Evolutionary conservation across 2,888 invertebrate genomes (phyloP).

Genomic region (Diogma glabrata): DNA sequence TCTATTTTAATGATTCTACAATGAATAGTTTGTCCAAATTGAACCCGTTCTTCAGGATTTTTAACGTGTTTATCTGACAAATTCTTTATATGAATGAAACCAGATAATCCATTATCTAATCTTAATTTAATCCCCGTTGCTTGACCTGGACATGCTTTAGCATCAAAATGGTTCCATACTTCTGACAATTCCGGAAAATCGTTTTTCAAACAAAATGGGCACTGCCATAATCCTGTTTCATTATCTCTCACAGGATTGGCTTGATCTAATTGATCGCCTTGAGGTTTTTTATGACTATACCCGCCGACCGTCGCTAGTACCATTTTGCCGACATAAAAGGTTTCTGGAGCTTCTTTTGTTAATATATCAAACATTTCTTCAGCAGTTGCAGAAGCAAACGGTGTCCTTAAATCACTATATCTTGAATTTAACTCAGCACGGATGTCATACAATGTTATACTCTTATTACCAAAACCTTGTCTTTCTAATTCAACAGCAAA

Average conservation of each 20-base stretch:
- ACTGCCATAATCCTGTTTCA: conserved; percentile 91
- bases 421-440: conserved; percentile 88
- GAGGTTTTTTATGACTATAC: conserved; percentile 77
- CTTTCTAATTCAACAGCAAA: conserved; percentile 95
- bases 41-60: conserved; percentile 87
- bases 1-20: conserved; percentile 92
- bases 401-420: conserved; percentile 77
- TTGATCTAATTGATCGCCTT: conserved; percentile 86
- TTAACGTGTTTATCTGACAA: conserved; percentile 86
- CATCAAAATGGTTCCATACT: conserved; percentile 98
- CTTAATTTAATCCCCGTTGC: conserved; percentile 83
- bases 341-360: conserved; percentile 91
- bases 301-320: conserved; percentile 69
- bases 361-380: conserved; percentile 91
- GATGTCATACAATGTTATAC: conserved; percentile 94
- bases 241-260: conserved; percentile 93
- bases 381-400: conserved; percentile 64
- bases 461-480: conserved; percentile 79
- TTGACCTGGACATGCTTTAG: conserved; percentile 89
- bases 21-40: conserved; percentile 70
- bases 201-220: conserved; percentile 92
- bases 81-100: conserved; percentile 89
- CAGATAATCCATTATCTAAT: conserved; percentile 84
- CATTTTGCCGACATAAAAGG: conserved; percentile 82
- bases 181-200: conserved; percentile 93